These are phyloP conservation scores for Lepilemur septentrionalis DNA, from an alignment of 2,797 vertebrate genomes.

Conservation along the genomic window DNA sequence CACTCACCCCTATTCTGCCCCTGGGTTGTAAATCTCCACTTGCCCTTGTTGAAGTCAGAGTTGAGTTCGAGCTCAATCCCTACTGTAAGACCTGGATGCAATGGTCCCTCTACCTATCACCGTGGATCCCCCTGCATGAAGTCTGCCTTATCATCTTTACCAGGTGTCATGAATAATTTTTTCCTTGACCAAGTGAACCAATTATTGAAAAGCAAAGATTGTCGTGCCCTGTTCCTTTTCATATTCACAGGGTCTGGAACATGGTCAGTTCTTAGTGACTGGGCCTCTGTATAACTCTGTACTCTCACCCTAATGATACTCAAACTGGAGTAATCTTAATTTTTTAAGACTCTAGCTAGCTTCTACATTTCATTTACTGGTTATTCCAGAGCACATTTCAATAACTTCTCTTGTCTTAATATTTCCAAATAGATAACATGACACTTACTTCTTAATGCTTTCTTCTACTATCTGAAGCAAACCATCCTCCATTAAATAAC, in stretches of 20 bases:
- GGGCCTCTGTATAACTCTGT: not conserved
- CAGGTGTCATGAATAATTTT: too few relatives aligned
- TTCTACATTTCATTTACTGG: not conserved
- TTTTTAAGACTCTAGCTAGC: not conserved
- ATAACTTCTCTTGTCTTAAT: not conserved
- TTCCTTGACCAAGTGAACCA: not conserved
- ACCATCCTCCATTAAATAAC: not conserved
- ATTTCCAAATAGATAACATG: not conserved
- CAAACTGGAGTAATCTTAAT: not conserved
- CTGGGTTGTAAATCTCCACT: not conserved
- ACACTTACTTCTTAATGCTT: not conserved
- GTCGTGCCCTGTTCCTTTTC: not conserved
- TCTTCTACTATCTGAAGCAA: not conserved
- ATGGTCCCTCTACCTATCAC: not conserved
- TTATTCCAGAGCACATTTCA: not conserved
- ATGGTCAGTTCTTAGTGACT: not conserved
- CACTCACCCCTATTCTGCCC: accelerated
- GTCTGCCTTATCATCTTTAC: not conserved
- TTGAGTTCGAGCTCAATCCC: not conserved
- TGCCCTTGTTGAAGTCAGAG: not conserved
- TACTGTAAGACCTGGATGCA: not conserved
- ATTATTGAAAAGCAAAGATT: not conserved
- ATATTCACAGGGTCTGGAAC: not conserved
- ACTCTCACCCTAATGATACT: not conserved
- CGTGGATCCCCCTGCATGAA: not conserved